phyloP scores from a whole-genome alignment of 2,797 vertebrate genomes.

The Sitta carolinensis region DNA sequence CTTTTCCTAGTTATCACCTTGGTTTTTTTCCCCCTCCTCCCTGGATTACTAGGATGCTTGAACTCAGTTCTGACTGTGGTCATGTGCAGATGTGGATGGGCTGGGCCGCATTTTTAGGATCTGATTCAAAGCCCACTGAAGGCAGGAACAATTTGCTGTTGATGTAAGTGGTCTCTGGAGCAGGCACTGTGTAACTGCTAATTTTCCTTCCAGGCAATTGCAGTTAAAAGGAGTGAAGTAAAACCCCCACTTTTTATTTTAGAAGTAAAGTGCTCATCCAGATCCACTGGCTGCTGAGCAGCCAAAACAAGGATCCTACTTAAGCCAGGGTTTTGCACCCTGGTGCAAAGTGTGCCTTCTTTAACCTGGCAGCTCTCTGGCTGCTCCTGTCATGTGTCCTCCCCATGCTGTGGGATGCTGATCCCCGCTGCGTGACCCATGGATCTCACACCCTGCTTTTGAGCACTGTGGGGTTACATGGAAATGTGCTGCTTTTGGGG shows the following conservation, averaged over 20 bases:
- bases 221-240: background rate
- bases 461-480: rapidly evolving
- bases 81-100: constrained; percentile 41
- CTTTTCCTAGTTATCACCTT: constrained; percentile 8
- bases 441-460: background rate
- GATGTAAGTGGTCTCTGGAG: constrained; percentile 10
- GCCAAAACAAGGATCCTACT: background rate
- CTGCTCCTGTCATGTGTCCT: background rate
- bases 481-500: background rate
- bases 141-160: background rate
- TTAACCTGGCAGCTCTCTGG: background rate
- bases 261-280: background rate
- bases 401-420: background rate
- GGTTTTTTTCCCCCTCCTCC: background rate
- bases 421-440: rapidly evolving
- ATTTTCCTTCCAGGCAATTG: background rate
- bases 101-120: constrained; percentile 39
- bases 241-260: background rate
- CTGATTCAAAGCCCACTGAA: constrained; percentile 54
- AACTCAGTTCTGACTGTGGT: background rate
- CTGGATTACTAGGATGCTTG: constrained; percentile 23
- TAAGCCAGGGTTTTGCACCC: background rate
- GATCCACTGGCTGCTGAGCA: background rate
- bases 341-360: background rate
- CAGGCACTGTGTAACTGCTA: background rate